A percentile compares a stretch with the other conserved stretches of the same genome.
These are phyloP conservation scores for Pampus argenteus DNA, from an alignment of 2,797 vertebrate genomes.

Conservation along the genomic window DNA sequence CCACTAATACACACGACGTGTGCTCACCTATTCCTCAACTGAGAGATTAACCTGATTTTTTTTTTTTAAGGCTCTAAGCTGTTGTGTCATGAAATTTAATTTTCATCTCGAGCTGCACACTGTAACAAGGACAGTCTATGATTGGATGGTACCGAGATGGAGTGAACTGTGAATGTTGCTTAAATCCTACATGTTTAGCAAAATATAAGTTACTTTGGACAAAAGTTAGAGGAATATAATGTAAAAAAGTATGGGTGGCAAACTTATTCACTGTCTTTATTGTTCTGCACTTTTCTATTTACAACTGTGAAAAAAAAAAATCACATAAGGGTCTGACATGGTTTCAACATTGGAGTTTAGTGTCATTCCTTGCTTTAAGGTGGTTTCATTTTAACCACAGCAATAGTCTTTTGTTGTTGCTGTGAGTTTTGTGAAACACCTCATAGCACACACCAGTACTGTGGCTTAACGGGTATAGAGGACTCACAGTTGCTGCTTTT, in stretches of 20 bases:
- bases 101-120: conserved; percentile 47
- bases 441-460: neutral
- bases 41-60: conserved; percentile 41
- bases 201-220: neutral
- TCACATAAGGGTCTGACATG: too few species aligned
- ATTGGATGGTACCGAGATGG: conserved; percentile 11
- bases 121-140: conserved; percentile 51
- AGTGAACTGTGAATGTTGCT: neutral
- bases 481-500: conserved; percentile 9
- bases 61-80: conserved; percentile 25
- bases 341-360: neutral
- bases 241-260: too few species aligned
- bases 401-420: conserved; percentile 3
- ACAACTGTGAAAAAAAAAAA: conserved; percentile 4
- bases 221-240: neutral
- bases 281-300: conserved; percentile 1
- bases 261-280: neutral
- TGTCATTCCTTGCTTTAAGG: neutral
- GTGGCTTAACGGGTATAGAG: neutral
- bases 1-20: neutral
- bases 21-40: neutral
- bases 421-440: conserved; percentile 7
- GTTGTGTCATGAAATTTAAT: conserved; percentile 58
- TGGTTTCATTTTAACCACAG: neutral
- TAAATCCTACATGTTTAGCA: neutral